Evolutionary conservation across 2,797 vertebrate species (phyloP).

Genomic region (Kryptolebias ocellatus): DNA sequence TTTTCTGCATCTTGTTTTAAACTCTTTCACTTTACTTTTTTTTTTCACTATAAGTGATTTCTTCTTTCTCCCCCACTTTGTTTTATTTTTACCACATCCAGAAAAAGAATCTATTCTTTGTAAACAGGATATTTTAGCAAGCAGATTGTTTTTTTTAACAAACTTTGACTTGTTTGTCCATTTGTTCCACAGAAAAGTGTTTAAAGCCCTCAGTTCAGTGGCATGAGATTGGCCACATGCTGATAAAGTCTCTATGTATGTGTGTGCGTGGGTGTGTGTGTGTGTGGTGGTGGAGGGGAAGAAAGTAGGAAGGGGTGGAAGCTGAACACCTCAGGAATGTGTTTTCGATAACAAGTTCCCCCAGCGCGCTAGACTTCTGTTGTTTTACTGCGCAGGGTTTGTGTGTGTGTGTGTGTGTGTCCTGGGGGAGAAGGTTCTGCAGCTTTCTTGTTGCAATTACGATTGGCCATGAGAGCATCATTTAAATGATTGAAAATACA

Average conservation of each 20-base stretch:
- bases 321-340: conserved; percentile 62
- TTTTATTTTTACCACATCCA: conserved; percentile 33
- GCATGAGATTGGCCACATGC: conserved; percentile 57
- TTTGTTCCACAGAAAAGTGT: conserved; percentile 50
- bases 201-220: conserved; percentile 46
- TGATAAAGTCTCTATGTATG: conserved; percentile 54
- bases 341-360: conserved; percentile 63
- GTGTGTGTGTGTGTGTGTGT: conserved; percentile 27
- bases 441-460: conserved; percentile 14
- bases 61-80: background rate
- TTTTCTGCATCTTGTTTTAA: conserved; percentile 1
- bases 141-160: conserved; percentile 18
- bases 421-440: conserved; percentile 8
- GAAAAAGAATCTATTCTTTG: conserved; percentile 36
- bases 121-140: conserved; percentile 28
- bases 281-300: conserved; percentile 38
- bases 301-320: conserved; percentile 32
- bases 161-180: background rate
- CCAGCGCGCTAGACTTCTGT: conserved; percentile 29
- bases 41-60: background rate
- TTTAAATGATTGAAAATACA: conserved; percentile 12
- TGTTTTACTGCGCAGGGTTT: conserved; percentile 28
- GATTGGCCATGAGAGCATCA: conserved; percentile 31
- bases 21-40: background rate
- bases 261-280: conserved; percentile 28